Evolutionary conservation across 2,888 invertebrate genomes (phyloP).

Genomic region (Augochlorella aurata): DNA sequence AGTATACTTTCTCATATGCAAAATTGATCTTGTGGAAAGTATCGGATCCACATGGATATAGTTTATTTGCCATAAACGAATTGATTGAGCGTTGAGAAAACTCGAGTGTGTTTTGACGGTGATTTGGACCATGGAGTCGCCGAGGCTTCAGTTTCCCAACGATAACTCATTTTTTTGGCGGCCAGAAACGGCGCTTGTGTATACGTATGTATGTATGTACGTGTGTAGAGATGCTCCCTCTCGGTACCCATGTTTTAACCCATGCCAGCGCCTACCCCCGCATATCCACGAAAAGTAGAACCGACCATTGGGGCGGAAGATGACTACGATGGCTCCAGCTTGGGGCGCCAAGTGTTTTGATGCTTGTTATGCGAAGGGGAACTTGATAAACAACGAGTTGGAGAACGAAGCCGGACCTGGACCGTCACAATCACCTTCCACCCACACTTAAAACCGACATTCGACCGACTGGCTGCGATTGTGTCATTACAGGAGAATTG

Average conservation of each 20-base stretch:
- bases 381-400: constrained; percentile 73
- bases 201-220: background rate
- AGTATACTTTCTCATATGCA: background rate
- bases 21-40: background rate
- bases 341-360: constrained; percentile 78
- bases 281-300: constrained; percentile 65
- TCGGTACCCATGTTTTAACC: constrained; percentile 61
- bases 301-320: constrained; percentile 60
- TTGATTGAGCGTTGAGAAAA: background rate
- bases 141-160: constrained; percentile 41
- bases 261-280: constrained; percentile 65
- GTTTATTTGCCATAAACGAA: background rate
- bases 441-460: constrained; percentile 52
- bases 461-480: constrained; percentile 65
- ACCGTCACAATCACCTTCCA: constrained; percentile 64
- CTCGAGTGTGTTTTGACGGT: constrained; percentile 6
- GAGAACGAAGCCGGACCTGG: constrained; percentile 68
- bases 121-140: constrained; percentile 46
- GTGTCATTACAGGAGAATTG: constrained; percentile 68
- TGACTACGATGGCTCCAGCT: constrained; percentile 70
- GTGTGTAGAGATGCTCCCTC: constrained; percentile 48
- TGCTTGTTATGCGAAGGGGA: constrained; percentile 74
- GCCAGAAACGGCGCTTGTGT: constrained; percentile 62
- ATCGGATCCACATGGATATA: background rate
- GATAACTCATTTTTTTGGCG: constrained; percentile 64